Base-by-base conservation (phyloP, 2,113 vertebrate genomes). In the Coryphaenoides rupestris region DNA sequence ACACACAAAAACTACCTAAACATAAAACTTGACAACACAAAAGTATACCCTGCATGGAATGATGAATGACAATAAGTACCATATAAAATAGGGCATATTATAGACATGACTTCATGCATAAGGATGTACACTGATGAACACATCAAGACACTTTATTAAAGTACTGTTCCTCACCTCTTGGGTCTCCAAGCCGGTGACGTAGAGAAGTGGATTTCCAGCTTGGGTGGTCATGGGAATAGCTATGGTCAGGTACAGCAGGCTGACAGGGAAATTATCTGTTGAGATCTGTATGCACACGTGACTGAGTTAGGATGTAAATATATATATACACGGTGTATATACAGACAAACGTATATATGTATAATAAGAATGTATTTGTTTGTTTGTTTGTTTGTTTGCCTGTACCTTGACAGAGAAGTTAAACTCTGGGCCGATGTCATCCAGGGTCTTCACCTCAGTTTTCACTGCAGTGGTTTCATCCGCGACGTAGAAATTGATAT, bases 391-490 rank as follows among this genome's bases (percentile, higher is more conserved):
- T 3, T 2, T 55, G 69, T 56, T 58, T 1, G 40, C 88, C 12
- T 19, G 6, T 45, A 88, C 95, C 93, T 94, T 96, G 47, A 94
- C 80, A 63, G 92, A 93, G 66, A 98, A 93, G 86, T 88, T 89
- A 84, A 94, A 96, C 2, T 78, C 76, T n/a, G 94, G 93, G 33
- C 95, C 95, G 70, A 97, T 95, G 69, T 95, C 94, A 79, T 93
- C 87, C 33, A 91, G 83, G 72, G 62, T 87, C 46, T 88, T 91
- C 68, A 97, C 81, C 0, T 19, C 55, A 16, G 90, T 91, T 63
- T 85, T 76, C 33, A 89, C 83, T 53, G 74, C 78, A 65, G 21
- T 63, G 47, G 78, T 68, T 3, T 87, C 66, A n/a, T 91, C 86
- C 19, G 94, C 89, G 74, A 95, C 95, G 66, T 93, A 95, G 65